Percentiles rank a stretch among this genome's conserved stretches.
These are phyloP conservation scores for Lepidocolaptes lacrymiger DNA, from an alignment of 2,797 vertebrate genomes.

Conservation along the genomic window DNA sequence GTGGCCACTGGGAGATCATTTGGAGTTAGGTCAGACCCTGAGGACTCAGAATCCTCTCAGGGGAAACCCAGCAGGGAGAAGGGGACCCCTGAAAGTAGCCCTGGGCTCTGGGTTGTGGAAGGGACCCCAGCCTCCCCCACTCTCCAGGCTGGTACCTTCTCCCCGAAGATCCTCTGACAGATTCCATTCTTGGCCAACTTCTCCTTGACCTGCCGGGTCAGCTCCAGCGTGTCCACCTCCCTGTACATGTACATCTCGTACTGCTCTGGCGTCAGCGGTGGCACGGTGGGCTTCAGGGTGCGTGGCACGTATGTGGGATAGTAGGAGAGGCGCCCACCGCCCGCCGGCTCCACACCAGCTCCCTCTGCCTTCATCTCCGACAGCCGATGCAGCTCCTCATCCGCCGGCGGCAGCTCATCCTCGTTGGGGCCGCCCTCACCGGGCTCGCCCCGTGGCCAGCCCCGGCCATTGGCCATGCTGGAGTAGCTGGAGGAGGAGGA, in stretches of 20 bases:
- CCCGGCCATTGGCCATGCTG: slow-evolving; percentile 80
- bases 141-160: slow-evolving; percentile 85
- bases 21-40: not conserved
- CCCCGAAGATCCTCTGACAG: slow-evolving; percentile 98
- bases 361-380: slow-evolving; percentile 88
- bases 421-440: slow-evolving; percentile 78
- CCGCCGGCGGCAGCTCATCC: slow-evolving; percentile 81
- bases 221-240: slow-evolving; percentile 96
- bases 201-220: slow-evolving; percentile 98
- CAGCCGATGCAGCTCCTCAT: slow-evolving; percentile 81
- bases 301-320: slow-evolving; percentile 91
- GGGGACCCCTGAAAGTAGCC: not conserved
- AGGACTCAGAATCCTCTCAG: not conserved
- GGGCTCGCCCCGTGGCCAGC: slow-evolving; percentile 81
- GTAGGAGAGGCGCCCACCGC: slow-evolving; percentile 83
- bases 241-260: slow-evolving; percentile 99
- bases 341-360: slow-evolving; percentile 70
- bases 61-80: not conserved
- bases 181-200: slow-evolving; percentile 98
- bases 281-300: slow-evolving; percentile 93
- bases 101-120: fast-evolving
- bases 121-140: not conserved
- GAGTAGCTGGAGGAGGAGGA: slow-evolving; percentile 90
- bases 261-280: slow-evolving; percentile 95
- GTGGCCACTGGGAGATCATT: not conserved